Base-by-base conservation (phyloP, 2,888 invertebrate genomes). In the Andrena trimmerana region DNA sequence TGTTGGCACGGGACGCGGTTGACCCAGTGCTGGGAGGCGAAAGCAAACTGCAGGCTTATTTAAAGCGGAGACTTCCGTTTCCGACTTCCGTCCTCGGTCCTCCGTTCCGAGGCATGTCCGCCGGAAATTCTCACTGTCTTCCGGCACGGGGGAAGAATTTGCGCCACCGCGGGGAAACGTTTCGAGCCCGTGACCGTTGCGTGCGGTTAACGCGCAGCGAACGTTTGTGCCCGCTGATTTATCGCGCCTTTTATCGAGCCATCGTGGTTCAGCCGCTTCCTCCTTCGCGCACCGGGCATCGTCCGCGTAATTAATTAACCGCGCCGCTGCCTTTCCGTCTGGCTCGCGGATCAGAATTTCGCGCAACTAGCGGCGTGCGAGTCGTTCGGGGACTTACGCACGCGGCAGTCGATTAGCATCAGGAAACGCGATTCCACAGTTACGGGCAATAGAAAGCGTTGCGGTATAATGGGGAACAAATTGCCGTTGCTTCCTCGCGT, bases 21-120 rank as follows among this genome's bases (percentile, higher is more conserved):
- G 70, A 71, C 68, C 67, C 36, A 71, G 29, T 60, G 31, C 50
- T 70, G 24, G 42, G 16, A 68, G 54, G 60, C 59, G 68, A 80
- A 74, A 77, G 86, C 71, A 68, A 75, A 77, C 70, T 81, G 67
- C 68, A 71, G 77, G 74, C 83, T 83, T 81, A 79, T 81, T 85
- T 81, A 83, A 85, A 85, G 71, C 76, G 79, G 75, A 54, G 63
- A 67, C 75, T 82, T 84, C 78, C 76, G 78, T 59, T 70, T 67
- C 57, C 68, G 52, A 65, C 72, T 84, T 84, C 75, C 75, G 65
- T 54, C 65, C 68, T 50, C 36, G 48, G 42, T 16, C 42, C 42
- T 71, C 50, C 33, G 67, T 50, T 59, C 54, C 71, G 16, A 4
- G 63, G 54, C 27, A 66, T 68, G 69, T 85, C 74, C 80, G 73